These are phyloP conservation scores for Bolborhynchus lineola DNA, from an alignment of 2,113 vertebrate genomes.

Conservation along the genomic window DNA sequence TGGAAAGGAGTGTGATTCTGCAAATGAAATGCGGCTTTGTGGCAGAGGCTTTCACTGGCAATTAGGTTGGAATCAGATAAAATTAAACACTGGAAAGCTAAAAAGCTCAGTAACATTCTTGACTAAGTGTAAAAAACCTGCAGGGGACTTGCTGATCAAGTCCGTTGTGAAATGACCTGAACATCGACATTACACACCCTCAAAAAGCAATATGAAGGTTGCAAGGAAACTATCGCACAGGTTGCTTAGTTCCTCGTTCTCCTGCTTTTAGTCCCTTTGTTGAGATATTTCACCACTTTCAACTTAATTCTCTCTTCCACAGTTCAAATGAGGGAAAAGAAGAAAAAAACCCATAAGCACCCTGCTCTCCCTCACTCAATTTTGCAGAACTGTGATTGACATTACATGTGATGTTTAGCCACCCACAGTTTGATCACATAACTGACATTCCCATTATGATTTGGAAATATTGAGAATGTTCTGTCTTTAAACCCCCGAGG, in stretches of 20 bases:
- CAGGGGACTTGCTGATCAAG: background rate
- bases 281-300: background rate
- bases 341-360: background rate
- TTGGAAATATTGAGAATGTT: constrained; percentile 23
- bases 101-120: background rate
- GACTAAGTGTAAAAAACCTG: background rate
- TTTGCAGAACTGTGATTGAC: background rate
- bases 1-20: background rate
- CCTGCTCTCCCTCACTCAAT: background rate
- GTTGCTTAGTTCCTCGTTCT: background rate
- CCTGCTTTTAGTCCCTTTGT: background rate
- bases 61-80: background rate
- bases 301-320: background rate
- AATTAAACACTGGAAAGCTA: background rate
- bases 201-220: background rate
- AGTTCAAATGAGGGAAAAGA: background rate
- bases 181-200: background rate
- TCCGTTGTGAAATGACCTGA: background rate
- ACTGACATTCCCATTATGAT: background rate
- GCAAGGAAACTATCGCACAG: background rate
- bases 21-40: background rate
- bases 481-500: constrained; percentile 3
- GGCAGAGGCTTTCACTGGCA: background rate
- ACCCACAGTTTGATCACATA: background rate
- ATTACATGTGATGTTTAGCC: background rate